Evolutionary conservation across 2,113 vertebrate genomes (phyloP), one percentile per base, ranked within the genome.

Genomic region (Hippolais icterina): DNA sequence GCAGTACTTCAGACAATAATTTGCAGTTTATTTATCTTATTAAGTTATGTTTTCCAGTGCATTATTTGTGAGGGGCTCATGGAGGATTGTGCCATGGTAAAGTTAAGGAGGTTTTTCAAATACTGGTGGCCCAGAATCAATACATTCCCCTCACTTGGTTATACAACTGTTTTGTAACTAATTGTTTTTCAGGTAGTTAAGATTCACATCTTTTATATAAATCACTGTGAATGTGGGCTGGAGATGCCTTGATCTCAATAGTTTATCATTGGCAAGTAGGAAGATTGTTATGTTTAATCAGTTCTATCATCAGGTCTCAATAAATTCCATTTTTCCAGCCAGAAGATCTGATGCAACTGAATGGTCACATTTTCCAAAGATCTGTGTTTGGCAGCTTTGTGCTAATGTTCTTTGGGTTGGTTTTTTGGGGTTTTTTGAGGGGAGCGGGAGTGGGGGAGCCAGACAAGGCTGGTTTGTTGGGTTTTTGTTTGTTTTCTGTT

Each of bases 381-480:
- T 56, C 27, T 64, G 53, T 72, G 29, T 64, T 64, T 24, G 33
- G 61, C 18, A 91, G 27, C 31, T 80, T 41, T 79, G 24, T 63
- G 22, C 8, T 61, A 15, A 64, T 35, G 5, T 15, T 79, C 7
- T 37, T 57, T 46, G 18, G 3, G 16, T 35, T 61, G 53, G 25
- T 9, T 20, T 61, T 24, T 18, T 8, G 5, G n/a, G 16, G 12
- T 22, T 52, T n/a, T 27, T 24, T 18, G 11, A 5, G 1, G 11
- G 14, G 12, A 39, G 37, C 11, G 5, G 42, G 42, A 44, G 42
- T 13, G 2, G 6, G 1, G 11, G 6, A 5, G 8, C 4, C 7
- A 6, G 15, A 19, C 6, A 56, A 12, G 9, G 8, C 11, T n/a
- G 20, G 5, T 35, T 29, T 41, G 21, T 33, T 69, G 33, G 1